Evolutionary conservation across 2,888 invertebrate species (phyloP).

Genomic region (Tachina fera): DNA sequence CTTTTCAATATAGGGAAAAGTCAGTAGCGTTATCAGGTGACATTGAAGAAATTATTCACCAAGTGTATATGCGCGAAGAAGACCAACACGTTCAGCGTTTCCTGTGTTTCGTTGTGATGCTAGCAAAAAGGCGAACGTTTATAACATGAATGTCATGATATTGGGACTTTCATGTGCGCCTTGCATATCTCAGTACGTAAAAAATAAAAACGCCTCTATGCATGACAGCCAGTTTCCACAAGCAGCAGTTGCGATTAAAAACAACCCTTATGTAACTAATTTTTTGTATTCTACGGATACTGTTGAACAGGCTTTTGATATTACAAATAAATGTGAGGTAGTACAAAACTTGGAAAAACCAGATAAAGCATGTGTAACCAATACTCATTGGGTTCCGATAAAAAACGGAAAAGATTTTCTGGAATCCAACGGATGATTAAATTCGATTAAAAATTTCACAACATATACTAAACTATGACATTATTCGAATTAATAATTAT

Average conservation of each 20-base stretch:
- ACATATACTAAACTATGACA: slow-evolving; percentile 32
- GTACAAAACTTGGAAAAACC: slow-evolving; percentile 5
- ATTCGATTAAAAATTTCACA: slow-evolving; percentile 52
- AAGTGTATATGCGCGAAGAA: slow-evolving; percentile 67
- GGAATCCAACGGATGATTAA: slow-evolving; percentile 46
- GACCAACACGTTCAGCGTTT: slow-evolving; percentile 51
- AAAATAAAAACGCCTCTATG: slow-evolving; percentile 51
- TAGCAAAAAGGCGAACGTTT: slow-evolving; percentile 34
- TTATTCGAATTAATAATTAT: slow-evolving; percentile 41
- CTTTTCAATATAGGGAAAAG: slow-evolving; percentile 78
- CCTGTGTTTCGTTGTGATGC: slow-evolving; percentile 46
- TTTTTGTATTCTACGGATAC: slow-evolving; percentile 73
- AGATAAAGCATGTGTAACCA: not conserved
- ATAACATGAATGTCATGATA: slow-evolving; percentile 51
- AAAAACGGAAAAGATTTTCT: slow-evolving; percentile 51
- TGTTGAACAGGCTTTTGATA: slow-evolving; percentile 69
- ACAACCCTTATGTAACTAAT: slow-evolving; percentile 75
- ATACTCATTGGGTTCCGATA: slow-evolving; percentile 32
- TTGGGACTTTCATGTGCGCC: slow-evolving; percentile 60
- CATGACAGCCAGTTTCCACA: slow-evolving; percentile 44
- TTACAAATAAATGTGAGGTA: slow-evolving; percentile 71
- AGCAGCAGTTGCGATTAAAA: slow-evolving; percentile 20
- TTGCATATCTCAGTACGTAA: slow-evolving; percentile 43
- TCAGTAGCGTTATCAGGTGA: slow-evolving; percentile 72
- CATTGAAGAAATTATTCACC: slow-evolving; percentile 65